Evolutionary conservation across 2,888 invertebrate genomes (phyloP).

Genomic region (Mesorhabditis spiculigera): DNA sequence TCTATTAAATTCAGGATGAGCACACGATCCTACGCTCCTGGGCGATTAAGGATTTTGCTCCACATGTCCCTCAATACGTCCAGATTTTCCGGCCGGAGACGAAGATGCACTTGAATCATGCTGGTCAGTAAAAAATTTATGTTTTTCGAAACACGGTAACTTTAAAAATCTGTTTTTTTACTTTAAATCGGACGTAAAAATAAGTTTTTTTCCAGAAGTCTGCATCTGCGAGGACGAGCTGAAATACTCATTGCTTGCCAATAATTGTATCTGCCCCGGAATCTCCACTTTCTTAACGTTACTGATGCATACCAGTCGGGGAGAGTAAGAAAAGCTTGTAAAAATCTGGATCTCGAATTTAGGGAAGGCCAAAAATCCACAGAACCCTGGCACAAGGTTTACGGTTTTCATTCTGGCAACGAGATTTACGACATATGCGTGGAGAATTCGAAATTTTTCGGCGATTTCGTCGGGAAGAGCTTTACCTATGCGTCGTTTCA

Average conservation of each 20-base stretch:
- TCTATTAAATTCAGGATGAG: conserved; percentile 67
- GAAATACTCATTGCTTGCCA: conserved; percentile 93
- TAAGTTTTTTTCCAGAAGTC: conserved; percentile 68
- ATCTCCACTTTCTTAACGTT: conserved; percentile 93
- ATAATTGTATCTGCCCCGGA: conserved; percentile 96
- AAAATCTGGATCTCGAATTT: conserved; percentile 42
- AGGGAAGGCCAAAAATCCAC: conserved; percentile 90
- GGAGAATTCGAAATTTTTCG: conserved; percentile 75
- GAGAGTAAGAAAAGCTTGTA: conserved; percentile 74
- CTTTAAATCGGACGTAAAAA: conserved; percentile 30
- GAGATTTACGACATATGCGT: conserved; percentile 90
- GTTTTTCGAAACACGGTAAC: neutral
- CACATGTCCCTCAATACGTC: conserved; percentile 91
- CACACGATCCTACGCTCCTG: conserved; percentile 81
- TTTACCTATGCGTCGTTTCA: conserved; percentile 99
- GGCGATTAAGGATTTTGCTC: conserved; percentile 97
- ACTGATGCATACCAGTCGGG: conserved; percentile 89
- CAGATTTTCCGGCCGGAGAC: conserved; percentile 97
- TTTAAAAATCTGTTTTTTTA: conserved; percentile 5
- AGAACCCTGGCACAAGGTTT: conserved; percentile 97
- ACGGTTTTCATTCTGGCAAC: conserved; percentile 96
- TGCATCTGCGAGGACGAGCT: conserved; percentile 98
- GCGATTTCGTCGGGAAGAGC: conserved; percentile 96
- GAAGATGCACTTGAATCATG: conserved; percentile 96
- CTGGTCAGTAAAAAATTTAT: conserved; percentile 61